Base-by-base conservation (phyloP, 2,888 invertebrate genomes). In the Cataglyphis altisquamis region DNA sequence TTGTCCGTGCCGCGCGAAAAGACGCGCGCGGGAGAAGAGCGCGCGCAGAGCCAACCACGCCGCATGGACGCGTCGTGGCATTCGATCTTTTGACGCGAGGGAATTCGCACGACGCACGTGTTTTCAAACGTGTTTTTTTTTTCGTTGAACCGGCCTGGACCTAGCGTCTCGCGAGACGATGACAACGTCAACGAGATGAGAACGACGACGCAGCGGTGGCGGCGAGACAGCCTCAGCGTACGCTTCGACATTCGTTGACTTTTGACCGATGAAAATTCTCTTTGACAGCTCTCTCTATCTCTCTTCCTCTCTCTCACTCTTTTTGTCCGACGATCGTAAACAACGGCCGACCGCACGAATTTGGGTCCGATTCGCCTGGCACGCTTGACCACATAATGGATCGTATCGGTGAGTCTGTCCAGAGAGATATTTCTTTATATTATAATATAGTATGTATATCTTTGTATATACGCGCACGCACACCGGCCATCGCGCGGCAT, bases 11-110 rank as follows among this genome's bases (percentile, higher is more conserved):
- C 68, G 8, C 48, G 68, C 39, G 67, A 41, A 29, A 68, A 68
- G 68, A 32, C 68, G 68, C 52, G 52, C 68, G 68, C 52, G 52
- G 52, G 48, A 21, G 48, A 29, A 68, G 48, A 48, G 64, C 39
- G 21, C 48, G 29, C 45, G 67, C 41, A 25, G 64, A 21, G 36
- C 4, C 41, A n/a, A 15, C 29, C 45, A 48, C 29, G 29, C 41
- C 68, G 48, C 68, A n/a, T 32, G 68, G 48, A 52, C 32, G 52
- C 64, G 12, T 62, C 25, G 48, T 52, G n/a, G 25, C 32, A 10
- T 52, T 29, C 15, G 29, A 18, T 29, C 45, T 18, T 18, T 18
- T 29, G 10, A 48, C 18, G 29, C 48, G 25, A 18, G 68, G n/a
- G 25, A n/a, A 15, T 29, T 48, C 21, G 29, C 0, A 45, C 41